Percentiles rank a stretch among this genome's conserved stretches.
Evolutionary conservation across 2,797 vertebrate genomes (phyloP).

Genomic region (Sebastolobus altivelis): DNA sequence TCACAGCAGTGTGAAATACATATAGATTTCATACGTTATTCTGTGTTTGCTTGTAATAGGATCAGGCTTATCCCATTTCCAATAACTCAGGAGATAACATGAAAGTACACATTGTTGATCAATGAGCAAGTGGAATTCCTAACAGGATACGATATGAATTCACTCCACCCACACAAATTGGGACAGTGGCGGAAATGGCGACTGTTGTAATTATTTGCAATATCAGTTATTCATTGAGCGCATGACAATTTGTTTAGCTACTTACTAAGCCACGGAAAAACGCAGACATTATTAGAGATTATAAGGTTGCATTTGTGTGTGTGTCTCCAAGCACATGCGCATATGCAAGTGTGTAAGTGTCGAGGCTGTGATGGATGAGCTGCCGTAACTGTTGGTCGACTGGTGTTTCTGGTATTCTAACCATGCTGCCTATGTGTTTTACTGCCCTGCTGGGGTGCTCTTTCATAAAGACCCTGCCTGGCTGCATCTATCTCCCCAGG

Average conservation of each 20-base stretch:
- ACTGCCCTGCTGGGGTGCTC: slow-evolving; percentile 71
- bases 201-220: slow-evolving; percentile 46
- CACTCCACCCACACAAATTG: slow-evolving; percentile 53
- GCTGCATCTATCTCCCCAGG: slow-evolving; percentile 85
- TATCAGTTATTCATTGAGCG: slow-evolving; percentile 45
- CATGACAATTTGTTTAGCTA: slow-evolving; percentile 57
- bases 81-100: slow-evolving; percentile 75
- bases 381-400: slow-evolving; percentile 53
- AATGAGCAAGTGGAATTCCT: slow-evolving; percentile 61
- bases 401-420: slow-evolving; percentile 82
- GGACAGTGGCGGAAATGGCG: slow-evolving; percentile 35
- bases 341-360: slow-evolving; percentile 52
- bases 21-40: slow-evolving; percentile 82
- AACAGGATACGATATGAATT: slow-evolving; percentile 43
- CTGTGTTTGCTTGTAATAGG: slow-evolving; percentile 77
- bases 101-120: slow-evolving; percentile 71
- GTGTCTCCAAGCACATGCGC: slow-evolving; percentile 27
- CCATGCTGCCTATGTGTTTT: slow-evolving; percentile 78
- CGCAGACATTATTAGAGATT: slow-evolving; percentile 26
- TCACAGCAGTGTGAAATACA: slow-evolving; percentile 79
- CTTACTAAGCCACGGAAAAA: slow-evolving; percentile 21
- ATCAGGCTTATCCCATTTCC: slow-evolving; percentile 77
- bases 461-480: slow-evolving; percentile 72
- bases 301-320: slow-evolving; percentile 36
- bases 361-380: slow-evolving; percentile 73